Evolutionary conservation across 2,888 invertebrate genomes (phyloP), one percentile per base, ranked within the genome.

Genomic region (Caenorhabditis wallacei): DNA sequence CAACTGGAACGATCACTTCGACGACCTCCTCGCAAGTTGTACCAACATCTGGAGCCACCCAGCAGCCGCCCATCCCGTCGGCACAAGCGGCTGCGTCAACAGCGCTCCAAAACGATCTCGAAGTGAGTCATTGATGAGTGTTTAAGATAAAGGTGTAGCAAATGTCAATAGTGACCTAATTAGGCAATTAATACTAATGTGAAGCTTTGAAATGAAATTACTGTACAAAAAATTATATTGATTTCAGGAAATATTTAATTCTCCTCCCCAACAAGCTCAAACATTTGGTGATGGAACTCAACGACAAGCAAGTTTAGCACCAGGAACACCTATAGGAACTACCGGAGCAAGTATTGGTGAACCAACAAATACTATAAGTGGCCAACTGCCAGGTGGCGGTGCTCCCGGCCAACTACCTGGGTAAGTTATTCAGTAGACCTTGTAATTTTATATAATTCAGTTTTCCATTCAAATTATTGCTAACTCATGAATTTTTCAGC

Each of bases 321-420:
- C 89, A 16, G 89, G 89, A 54, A 84, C 88, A 8, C 88, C 88
- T 18, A 85, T 88, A 40, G 87, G 85, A 11, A 56, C 69, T 1
- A 54, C 76, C 7, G 75, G 76, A 57, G 74, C 76, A 7, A 16
- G 76, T 4, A 81, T 71, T 22, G 84, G 78, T 20, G 78, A 82
- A 2, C 35, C 61, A 13, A 10, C 72, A 4, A 54, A 46, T 18
- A 57, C 69, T 22, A 26, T 68, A 30, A 64, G 61, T n/a, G 70
- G 53, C 1, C 43, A 48, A 46, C 51, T 79, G 3, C 56, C 13
- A 48, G 61, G 59, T n/a, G n/a, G n/a, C n/a, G n/a, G n/a, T n/a
- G n/a, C n/a, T n/a, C n/a, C 46, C n/a, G 46, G 46, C 3, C 30
- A 30, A 35, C 16, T 57, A 11, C 46, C 16, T 46, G 51, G 51